These are phyloP conservation scores for Knipowitschia caucasica DNA, from an alignment of 2,797 vertebrate species.

Conservation along the genomic window DNA sequence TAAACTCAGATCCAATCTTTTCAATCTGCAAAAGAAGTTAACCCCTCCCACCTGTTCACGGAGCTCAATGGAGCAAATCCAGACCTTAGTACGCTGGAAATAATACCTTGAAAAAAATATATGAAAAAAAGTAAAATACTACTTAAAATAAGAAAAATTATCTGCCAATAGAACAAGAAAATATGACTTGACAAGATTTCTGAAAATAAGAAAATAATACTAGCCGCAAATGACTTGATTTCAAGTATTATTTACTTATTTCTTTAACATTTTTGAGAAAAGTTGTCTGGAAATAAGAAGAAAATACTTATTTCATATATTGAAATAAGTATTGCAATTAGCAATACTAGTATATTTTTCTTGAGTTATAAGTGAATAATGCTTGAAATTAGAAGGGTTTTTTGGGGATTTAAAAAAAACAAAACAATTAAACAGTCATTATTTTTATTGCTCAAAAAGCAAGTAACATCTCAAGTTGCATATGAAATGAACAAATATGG, in stretches of 20 bases:
- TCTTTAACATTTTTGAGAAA: not conserved
- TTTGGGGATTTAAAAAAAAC: not conserved
- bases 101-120: not conserved
- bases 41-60: no score
- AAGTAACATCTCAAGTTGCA: no score
- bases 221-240: not conserved
- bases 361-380: not conserved
- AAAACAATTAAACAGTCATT: not conserved
- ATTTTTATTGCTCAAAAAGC: not conserved
- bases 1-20: no score
- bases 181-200: not conserved
- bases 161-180: not conserved
- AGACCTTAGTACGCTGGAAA: not conserved
- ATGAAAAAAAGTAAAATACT: not conserved
- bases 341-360: not conserved
- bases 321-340: not conserved
- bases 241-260: not conserved
- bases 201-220: not conserved
- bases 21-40: no score
- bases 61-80: no score
- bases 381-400: not conserved
- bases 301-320: not conserved
- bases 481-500: no score
- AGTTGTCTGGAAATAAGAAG: not conserved
- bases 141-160: slow-evolving; percentile 3